Conservation (phyloP, 1,140 invertebrate genomes). For the Drosophila chauvacae region DNA sequence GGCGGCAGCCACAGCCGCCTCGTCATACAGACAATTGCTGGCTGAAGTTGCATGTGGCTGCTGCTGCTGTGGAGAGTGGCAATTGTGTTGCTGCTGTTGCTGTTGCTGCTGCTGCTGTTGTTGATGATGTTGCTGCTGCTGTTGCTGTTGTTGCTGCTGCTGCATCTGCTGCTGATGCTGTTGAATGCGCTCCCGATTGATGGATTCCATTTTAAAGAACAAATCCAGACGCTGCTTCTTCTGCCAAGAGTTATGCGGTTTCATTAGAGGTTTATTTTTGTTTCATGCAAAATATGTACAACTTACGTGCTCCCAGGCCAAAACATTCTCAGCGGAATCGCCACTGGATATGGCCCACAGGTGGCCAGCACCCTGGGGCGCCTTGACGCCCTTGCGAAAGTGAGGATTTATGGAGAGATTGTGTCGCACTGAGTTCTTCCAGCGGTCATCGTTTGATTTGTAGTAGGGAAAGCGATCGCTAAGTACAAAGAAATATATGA, state of each 20-base stretch:
- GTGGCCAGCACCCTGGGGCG: constrained; percentile 93
- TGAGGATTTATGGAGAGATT: constrained; percentile 95
- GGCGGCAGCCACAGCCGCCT: constrained; percentile 73
- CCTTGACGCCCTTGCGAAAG: constrained; percentile 93
- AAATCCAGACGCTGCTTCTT: constrained; percentile 84
- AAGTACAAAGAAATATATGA: constrained; percentile 6
- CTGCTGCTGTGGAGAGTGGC: constrained; percentile 43
- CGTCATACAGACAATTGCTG: constrained; percentile 66
- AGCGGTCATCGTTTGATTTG: constrained; percentile 93
- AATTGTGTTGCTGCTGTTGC: constrained; percentile 26
- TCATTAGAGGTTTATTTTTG: background rate
- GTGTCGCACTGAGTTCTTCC: constrained; percentile 95
- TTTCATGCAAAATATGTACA: background rate
- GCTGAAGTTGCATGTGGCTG: constrained; percentile 25
- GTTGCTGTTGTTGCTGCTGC: constrained; percentile 61
- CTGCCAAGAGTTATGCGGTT: constrained; percentile 29
- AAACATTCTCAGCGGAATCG: constrained; percentile 84
- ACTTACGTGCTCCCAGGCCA: constrained; percentile 84
- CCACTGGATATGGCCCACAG: constrained; percentile 92
- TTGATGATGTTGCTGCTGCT: constrained; percentile 56
- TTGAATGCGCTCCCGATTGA: constrained; percentile 75
- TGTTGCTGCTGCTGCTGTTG: constrained; percentile 46
- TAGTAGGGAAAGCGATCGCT: constrained; percentile 94
- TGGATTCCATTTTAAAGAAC: constrained; percentile 84
- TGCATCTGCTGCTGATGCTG: constrained; percentile 65